Evolutionary conservation across 92 coral and sea anemone genomes (phyloP), one percentile per base, ranked within the genome.

Genomic region (Isaurus tuberculatus): DNA sequence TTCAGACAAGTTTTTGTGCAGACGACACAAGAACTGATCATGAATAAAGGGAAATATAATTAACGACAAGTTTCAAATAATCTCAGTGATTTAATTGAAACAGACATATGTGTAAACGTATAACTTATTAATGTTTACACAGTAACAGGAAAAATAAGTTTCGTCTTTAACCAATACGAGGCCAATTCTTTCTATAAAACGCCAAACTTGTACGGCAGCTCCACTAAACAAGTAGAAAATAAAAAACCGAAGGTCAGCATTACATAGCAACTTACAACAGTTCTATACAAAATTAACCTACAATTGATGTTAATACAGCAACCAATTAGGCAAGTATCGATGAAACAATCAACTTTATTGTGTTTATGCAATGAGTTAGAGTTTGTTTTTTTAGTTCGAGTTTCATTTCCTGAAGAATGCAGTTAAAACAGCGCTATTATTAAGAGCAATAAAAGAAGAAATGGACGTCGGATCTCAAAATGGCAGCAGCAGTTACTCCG

Each of bases 331-430:
- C 43, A 53, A 30, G 8, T 34, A 26, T 69, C 33, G 48, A 51
- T 28, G 53, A 29, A 44, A 30, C 80, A 74, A 74, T 74, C 23
- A 53, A 57, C 30, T 53, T 74, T 74, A 65, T 74, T 66, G 53
- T 74, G 66, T 74, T 57, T 77, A 77, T 57, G 82, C 82, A 77
- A 74, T 51, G 30, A 36, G 33, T 34, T 20, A 26, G 19, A 36
- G 25, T 17, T 60, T 77, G 46, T 32, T 31, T 44, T 42, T 26
- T 17, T 11, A 72, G 36, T 27, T 14, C 8, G 22, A 25, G 15
- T 22, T 57, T 40, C 48, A 51, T 37, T 5, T 17, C 10, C 30
- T 4, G 1, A 43, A 58, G 82, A 36, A 77, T 77, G 70, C 20
- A 13, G 33, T n/a, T 34, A 28, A 5, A 17, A 3, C 68, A 19